Evolutionary conservation across 2,888 invertebrate species (phyloP), one percentile per base, ranked within the genome.

Genomic region (Agrotis segetum): DNA sequence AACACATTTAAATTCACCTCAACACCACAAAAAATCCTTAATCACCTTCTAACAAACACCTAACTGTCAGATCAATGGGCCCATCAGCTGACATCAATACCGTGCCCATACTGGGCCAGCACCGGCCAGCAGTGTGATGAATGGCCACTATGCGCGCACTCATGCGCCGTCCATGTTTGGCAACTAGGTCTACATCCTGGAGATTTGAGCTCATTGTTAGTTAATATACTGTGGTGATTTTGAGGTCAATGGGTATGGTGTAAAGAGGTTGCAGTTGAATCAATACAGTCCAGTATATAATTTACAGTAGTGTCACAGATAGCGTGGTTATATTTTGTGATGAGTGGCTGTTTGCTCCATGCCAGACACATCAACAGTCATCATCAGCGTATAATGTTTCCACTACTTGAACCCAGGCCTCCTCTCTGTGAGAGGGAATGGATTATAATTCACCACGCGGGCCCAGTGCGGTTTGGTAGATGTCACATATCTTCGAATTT

Each of bases 41-140:
- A 46, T 21, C 19, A 21, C 17, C 2, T 21, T 24, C 21, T 2
- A 47, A 46, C 21, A 34, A 47, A 56, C 47, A 49, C 49, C 19
- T 71, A 79, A 72, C 82, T 68, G 72, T 60, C 11, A 40, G 55
- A 79, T 64, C 67, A 83, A 73, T 67, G 40, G n/a, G 50, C 14
- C 58, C 66, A 75, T 79, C 75, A 56, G 24, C 21, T 73, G 84
- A 74, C 79, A 79, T 69, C 44, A 74, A 84, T 83, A 77, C 74
- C 55, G 49, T 71, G 62, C 24, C 82, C 84, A 71, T 84, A 73
- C 16, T 4, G 68, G 74, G 72, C 74, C 58, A 62, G 52, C 69
- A 40, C 17, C 49, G 53, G 61, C 61, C 52, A 73, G 71, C n/a
- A 13, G 16, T 34, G 29, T 71, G 82, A 79, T 79, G 70, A 71